Percentiles rank a stretch among this genome's conserved stretches.
phyloP scores from a whole-genome alignment of 35 echinoderm and acorn worm genomes.

The Amphiura filiformis region DNA sequence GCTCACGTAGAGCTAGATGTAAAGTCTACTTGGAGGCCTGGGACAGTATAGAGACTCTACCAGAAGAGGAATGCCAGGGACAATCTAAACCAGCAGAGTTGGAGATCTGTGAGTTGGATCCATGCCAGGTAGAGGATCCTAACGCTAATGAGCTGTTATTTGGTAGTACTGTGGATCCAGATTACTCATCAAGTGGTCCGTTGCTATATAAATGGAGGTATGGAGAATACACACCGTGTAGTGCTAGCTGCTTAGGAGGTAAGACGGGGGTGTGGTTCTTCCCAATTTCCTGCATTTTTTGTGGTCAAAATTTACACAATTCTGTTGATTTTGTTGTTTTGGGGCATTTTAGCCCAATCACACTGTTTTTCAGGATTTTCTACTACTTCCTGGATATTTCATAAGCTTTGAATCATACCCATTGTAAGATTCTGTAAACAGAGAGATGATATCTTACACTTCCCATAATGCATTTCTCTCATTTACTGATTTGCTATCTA shows the following conservation, averaged over 20 bases:
- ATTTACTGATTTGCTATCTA: no score
- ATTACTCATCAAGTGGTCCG: background rate
- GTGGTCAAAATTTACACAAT: no score
- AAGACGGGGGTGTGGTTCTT: no score
- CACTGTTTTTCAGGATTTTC: no score
- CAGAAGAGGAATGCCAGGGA: slow-evolving; percentile 24
- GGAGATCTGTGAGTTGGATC: slow-evolving; percentile 7
- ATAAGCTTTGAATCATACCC: background rate
- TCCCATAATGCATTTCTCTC: no score
- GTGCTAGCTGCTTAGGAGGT: slow-evolving; percentile 74
- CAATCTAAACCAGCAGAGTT: slow-evolving; percentile 6
- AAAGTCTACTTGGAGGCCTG: slow-evolving; percentile 31
- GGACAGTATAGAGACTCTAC: slow-evolving; percentile 4
- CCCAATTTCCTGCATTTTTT: no score
- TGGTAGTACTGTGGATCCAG: background rate
- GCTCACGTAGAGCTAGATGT: slow-evolving; percentile 25
- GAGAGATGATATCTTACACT: no score
- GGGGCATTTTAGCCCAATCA: background rate
- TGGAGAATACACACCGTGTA: slow-evolving; percentile 42
- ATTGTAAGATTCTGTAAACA: no score
- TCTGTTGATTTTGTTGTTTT: background rate
- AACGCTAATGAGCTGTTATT: background rate
- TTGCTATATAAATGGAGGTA: slow-evolving; percentile 45
- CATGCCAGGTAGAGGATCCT: slow-evolving; percentile 3
- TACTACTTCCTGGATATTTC: no score